phyloP scores from a whole-genome alignment of 1,140 invertebrate species.

The Prorops nasuta region DNA sequence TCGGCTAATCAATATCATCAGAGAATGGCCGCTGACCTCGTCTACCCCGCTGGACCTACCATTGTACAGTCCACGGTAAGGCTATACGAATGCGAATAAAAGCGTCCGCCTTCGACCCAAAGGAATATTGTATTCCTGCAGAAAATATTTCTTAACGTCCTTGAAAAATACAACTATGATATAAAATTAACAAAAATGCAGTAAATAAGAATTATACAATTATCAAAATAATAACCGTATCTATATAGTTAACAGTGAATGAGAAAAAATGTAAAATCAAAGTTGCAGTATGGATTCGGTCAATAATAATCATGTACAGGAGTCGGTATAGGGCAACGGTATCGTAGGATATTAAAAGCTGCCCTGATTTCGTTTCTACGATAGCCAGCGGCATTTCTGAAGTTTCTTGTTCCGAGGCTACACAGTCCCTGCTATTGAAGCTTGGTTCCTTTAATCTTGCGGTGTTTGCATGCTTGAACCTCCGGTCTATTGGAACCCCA shows the following conservation, averaged over 20 bases:
- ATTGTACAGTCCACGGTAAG: constrained; percentile 16
- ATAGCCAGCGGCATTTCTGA: constrained; percentile 20
- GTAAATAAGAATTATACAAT: too few species aligned
- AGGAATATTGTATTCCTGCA: neutral
- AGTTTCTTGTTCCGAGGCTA: constrained; percentile 23
- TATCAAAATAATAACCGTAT: too few species aligned
- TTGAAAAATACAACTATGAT: too few species aligned
- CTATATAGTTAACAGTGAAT: too few species aligned
- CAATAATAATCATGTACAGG: too few species aligned
- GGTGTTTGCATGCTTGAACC: constrained; percentile 48
- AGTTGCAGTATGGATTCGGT: too few species aligned
- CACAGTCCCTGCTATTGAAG: constrained; percentile 24
- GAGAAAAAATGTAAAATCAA: too few species aligned
- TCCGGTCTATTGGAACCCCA: constrained; percentile 13
- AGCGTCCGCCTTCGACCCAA: neutral
- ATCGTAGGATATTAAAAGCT: constrained; percentile 35
- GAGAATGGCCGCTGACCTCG: constrained; percentile 41
- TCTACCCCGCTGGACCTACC: constrained; percentile 19
- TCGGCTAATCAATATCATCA: constrained; percentile 57
- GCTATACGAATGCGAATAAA: neutral
- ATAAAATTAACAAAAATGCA: too few species aligned
- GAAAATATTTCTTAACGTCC: too few species aligned
- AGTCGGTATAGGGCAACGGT: too few species aligned
- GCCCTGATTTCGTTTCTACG: constrained; percentile 21
- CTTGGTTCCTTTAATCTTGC: constrained; percentile 51